phyloP scores from a whole-genome alignment of 2,888 invertebrate species.

The Siphlonurus alternatus region DNA sequence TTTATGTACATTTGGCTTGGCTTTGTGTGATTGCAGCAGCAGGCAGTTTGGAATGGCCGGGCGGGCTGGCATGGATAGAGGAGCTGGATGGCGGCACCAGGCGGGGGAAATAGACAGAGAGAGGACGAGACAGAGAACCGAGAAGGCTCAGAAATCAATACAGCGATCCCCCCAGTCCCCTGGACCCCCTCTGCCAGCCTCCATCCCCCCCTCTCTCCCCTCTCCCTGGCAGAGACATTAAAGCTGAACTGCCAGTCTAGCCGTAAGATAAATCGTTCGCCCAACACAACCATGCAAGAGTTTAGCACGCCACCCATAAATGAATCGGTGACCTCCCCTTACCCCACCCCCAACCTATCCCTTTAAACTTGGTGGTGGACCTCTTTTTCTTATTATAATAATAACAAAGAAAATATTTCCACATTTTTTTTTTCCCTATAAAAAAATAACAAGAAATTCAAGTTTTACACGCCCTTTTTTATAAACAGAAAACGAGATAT shows the following conservation, averaged over 20 bases:
- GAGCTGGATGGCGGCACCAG: background rate
- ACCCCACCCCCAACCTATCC: background rate
- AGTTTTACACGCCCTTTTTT: too few relatives aligned
- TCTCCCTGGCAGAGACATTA: background rate
- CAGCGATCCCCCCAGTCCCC: background rate
- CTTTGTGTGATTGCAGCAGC: too few relatives aligned
- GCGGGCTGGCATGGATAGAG: background rate
- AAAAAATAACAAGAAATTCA: too few relatives aligned
- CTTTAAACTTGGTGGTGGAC: too few relatives aligned
- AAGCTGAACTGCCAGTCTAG: slow-evolving; percentile 2
- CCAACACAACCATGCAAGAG: background rate
- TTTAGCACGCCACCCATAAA: background rate
- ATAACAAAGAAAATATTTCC: too few relatives aligned
- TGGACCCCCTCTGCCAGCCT: background rate
- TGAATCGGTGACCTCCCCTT: background rate
- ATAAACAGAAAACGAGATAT: too few relatives aligned
- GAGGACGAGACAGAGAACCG: background rate
- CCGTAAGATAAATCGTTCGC: background rate
- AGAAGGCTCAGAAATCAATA: slow-evolving; percentile 2
- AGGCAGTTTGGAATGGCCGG: too few relatives aligned
- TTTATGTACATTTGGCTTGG: too few relatives aligned
- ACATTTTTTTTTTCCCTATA: too few relatives aligned
- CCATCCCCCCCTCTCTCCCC: background rate
- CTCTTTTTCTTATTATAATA: too few relatives aligned
- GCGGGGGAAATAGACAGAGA: background rate